A percentile compares a stretch with the other conserved stretches of the same genome.
Evolutionary conservation across 2,113 vertebrate genomes (phyloP).

Genomic region (Eudyptes chrysolophus): DNA sequence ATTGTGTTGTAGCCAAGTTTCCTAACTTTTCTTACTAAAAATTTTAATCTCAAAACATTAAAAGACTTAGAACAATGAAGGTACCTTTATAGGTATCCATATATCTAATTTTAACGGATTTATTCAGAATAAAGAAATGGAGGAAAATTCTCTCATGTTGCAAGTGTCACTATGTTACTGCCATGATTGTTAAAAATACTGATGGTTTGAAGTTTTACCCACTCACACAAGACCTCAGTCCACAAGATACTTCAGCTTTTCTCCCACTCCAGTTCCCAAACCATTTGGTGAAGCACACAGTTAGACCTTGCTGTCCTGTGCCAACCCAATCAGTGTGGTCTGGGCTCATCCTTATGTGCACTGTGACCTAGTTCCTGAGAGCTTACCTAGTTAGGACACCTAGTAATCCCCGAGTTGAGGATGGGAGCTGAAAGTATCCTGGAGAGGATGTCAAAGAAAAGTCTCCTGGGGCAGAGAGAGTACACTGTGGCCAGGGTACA

Average conservation of each 20-base stretch:
- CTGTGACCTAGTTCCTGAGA: background rate
- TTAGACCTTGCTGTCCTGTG: background rate
- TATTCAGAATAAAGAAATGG: background rate
- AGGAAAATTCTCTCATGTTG: background rate
- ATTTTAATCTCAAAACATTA: background rate
- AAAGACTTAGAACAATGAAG: background rate
- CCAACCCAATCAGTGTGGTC: background rate
- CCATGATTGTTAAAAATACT: background rate
- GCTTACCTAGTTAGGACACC: background rate
- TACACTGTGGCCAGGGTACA: fast-evolving
- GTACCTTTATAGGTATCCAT: background rate
- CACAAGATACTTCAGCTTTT: background rate
- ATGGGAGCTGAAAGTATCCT: background rate
- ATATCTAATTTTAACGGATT: background rate
- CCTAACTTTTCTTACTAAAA: background rate
- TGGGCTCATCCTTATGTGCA: background rate
- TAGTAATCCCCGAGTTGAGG: background rate
- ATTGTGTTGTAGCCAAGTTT: background rate
- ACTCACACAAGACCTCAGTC: background rate
- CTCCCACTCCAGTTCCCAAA: background rate
- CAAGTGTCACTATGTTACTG: background rate
- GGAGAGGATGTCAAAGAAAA: background rate
- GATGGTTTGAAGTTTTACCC: background rate
- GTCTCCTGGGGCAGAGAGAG: background rate
- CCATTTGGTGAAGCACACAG: fast-evolving